Evolutionary conservation across 2,888 invertebrate genomes (phyloP), one percentile per base, ranked within the genome.

Genomic region (Leptodirus hochenwartii): DNA sequence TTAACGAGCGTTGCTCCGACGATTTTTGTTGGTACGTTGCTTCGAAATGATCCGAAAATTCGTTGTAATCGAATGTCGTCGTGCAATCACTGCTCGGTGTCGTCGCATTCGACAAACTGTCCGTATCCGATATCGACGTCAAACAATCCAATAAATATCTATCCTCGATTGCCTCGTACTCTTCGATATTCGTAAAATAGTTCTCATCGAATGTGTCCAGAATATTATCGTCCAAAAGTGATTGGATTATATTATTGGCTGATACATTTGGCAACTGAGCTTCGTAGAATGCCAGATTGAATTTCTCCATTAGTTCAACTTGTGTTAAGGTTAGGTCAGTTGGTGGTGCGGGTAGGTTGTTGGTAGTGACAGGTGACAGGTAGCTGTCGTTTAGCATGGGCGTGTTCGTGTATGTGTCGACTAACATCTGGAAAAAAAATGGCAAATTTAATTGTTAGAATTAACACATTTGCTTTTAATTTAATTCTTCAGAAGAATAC

Each of bases 271-370:
- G n/a, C n/a, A n/a, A n/a, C n/a, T 55, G 55, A 8, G 53, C 53
- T 34, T 55, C 53, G 43, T 54, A 53, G 34, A 56, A 56, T 2
- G 56, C 56, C 11, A 53, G 39, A 34, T 54, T 55, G 42, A 56
- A 56, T 40, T 54, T 54, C 35, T 54, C 53, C 42, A 53, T 49
- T 10, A 56, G 40, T 35, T 54, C 55, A n/a, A 41, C 38, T 41
- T 53, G 54, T 17, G 48, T 44, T 25, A 41, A 39, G 4, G 40
- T 39, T 13, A 41, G 22, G 9, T 24, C 14, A 9, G 6, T 5
- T 10, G 32, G 22, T 9, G 17, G 22, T 4, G 20, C 28, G 22
- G n/a, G n/a, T n/a, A n/a, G n/a, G n/a, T n/a, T n/a, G n/a, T n/a
- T n/a, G n/a, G n/a, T n/a, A n/a, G n/a, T n/a, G n/a, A n/a, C n/a